Evolutionary conservation across 2,113 vertebrate species (phyloP), one percentile per base, ranked within the genome.

Genomic region (Helogale parvula): DNA sequence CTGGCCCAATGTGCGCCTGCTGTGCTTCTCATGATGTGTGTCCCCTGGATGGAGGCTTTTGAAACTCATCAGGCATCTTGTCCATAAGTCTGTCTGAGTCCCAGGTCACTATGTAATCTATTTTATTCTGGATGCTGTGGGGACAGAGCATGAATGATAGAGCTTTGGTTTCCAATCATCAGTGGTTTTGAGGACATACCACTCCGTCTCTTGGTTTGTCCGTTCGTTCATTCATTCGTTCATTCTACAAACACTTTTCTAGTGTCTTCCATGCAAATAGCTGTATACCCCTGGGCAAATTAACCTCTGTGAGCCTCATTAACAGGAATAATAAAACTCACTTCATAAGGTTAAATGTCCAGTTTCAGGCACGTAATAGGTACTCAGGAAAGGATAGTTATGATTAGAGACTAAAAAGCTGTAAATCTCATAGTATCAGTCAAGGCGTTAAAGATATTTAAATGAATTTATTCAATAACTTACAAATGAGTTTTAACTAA

Each of bases 321-420:
- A 81, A 66, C 17, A 84, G 35, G 21, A 81, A 79, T 94, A 87
- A 90, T 90, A 88, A 94, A 91, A 50, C 14, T 69, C 54, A 23
- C 47, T 27, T 83, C 29, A 19, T 60, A 35, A 31, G 25, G 23
- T 79, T 68, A 23, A 96, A 31, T 79, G 47, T 12, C 31, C 5
- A 47, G 35, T 92, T 94, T 90, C 33, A 88, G 89, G 63, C 31
- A 87, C 60, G n/a, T 89, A 69, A 33, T 50, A 68, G 29, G 14
- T 52, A 81, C 87, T 88, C 54, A 82, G 63, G 14, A 94, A 96
- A 29, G 33, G 27, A 72, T 50, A 77, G 52, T 87, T 83, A 72
- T 77, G 81, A 38, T 35, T 54, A n/a, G 65, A 82, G 57, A 45
- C 83, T 83, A 47, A 79, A 74, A 91, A 93, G n/a, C 21, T 88